Evolutionary conservation across 2,113 vertebrate species (phyloP).

Genomic region (Zosterops borbonicus): DNA sequence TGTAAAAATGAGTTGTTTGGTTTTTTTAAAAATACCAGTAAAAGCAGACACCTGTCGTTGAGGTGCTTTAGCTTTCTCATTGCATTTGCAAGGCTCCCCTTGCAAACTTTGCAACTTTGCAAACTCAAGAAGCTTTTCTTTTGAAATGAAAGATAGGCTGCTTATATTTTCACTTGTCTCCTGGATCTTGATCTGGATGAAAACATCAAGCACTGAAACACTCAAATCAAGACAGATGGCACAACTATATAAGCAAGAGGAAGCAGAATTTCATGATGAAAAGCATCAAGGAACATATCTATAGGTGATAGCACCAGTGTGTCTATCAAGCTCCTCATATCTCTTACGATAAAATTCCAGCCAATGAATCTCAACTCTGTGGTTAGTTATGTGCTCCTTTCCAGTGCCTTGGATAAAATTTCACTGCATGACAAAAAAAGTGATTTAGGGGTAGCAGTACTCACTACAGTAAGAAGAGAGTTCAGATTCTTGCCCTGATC

Average conservation of each 20-base stretch:
- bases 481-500: neutral
- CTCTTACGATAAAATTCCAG: neutral
- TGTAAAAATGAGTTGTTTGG: neutral
- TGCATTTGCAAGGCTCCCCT: neutral
- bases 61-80: neutral
- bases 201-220: constrained; percentile 25
- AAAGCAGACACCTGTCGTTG: neutral
- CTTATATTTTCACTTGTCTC: constrained; percentile 29
- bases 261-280: constrained; percentile 10
- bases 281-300: constrained; percentile 9
- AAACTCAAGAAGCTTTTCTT: neutral
- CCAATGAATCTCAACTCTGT: neutral
- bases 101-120: neutral
- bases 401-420: neutral
- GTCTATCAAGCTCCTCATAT: neutral
- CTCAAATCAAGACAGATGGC: constrained; percentile 25
- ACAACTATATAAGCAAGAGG: constrained; percentile 21
- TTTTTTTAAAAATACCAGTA: neutral
- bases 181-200: constrained; percentile 36
- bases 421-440: neutral
- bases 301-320: constrained; percentile 7
- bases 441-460: neutral
- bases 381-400: neutral
- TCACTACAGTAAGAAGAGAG: neutral
- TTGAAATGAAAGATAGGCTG: constrained; percentile 3